phyloP scores from a whole-genome alignment of 2,888 invertebrate species.

The Alcis repandata region DNA sequence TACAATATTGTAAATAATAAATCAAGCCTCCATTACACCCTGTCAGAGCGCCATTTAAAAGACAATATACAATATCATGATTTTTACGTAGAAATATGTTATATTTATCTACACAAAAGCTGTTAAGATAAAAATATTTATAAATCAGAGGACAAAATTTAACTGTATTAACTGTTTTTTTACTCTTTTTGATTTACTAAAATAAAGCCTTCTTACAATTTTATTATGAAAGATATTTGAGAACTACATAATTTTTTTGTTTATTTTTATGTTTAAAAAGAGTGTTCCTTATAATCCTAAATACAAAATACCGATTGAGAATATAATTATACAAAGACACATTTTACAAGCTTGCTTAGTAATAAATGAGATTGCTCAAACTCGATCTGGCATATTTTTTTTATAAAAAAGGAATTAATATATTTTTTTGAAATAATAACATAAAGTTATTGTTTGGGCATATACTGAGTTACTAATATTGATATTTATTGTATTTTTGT shows the following conservation, averaged over 20 bases:
- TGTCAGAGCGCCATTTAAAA: slow-evolving; percentile 6
- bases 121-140: neutral
- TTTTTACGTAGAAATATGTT: neutral
- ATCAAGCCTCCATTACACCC: slow-evolving; percentile 35
- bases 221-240: neutral
- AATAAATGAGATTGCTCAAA: slow-evolving; percentile 47
- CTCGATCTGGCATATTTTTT: slow-evolving; percentile 12
- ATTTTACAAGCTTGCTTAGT: slow-evolving; percentile 35
- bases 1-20: slow-evolving; percentile 5
- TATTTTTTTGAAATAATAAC: too few relatives aligned
- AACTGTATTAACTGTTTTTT: neutral
- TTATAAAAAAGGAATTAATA: neutral
- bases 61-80: neutral
- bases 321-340: slow-evolving; percentile 49
- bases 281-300: neutral
- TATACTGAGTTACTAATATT: neutral
- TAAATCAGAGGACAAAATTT: neutral
- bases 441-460: neutral
- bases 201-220: neutral
- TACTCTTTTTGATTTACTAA: too few relatives aligned
- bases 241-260: neutral
- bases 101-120: neutral
- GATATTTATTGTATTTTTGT: too few relatives aligned
- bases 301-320: slow-evolving; percentile 24
- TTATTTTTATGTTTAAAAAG: neutral